These are phyloP conservation scores for Pavo muticus DNA, from an alignment of 2,113 vertebrate species.

Conservation along the genomic window DNA sequence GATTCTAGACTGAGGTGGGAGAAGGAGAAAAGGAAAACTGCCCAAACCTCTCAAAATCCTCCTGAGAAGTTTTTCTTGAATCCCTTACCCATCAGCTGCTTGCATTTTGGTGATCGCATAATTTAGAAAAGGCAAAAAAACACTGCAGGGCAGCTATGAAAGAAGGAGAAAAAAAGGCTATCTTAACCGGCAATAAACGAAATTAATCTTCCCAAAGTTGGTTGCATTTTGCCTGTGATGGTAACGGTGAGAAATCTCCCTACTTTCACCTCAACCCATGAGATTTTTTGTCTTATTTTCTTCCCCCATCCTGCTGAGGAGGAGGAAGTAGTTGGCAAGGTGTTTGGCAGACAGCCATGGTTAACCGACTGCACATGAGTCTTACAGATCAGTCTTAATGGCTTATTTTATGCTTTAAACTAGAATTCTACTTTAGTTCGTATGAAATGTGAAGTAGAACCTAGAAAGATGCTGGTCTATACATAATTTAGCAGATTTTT, in stretches of 20 bases:
- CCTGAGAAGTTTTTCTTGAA: neutral
- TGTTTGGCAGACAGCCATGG: neutral
- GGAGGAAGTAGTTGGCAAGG: neutral
- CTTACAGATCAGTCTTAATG: neutral
- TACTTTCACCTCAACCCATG: neutral
- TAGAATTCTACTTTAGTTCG: neutral
- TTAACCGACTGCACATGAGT: neutral
- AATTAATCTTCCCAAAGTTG: neutral
- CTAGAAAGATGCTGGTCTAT: neutral
- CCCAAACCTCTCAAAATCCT: neutral
- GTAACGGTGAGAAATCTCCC: neutral
- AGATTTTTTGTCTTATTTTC: neutral
- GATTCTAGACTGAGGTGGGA: neutral
- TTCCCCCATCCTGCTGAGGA: neutral
- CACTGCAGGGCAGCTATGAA: neutral
- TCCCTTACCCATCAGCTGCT: neutral
- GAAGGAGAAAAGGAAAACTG: neutral
- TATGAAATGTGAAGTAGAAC: neutral
- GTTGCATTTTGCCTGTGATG: neutral
- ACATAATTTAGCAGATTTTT: neutral
- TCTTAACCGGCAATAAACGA: neutral
- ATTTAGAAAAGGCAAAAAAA: neutral
- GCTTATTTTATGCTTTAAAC: neutral
- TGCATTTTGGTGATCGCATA: rapidly evolving
- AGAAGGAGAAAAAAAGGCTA: neutral